phyloP scores from a whole-genome alignment of 2,888 invertebrate species.

The Tanytarsus gracilentus region DNA sequence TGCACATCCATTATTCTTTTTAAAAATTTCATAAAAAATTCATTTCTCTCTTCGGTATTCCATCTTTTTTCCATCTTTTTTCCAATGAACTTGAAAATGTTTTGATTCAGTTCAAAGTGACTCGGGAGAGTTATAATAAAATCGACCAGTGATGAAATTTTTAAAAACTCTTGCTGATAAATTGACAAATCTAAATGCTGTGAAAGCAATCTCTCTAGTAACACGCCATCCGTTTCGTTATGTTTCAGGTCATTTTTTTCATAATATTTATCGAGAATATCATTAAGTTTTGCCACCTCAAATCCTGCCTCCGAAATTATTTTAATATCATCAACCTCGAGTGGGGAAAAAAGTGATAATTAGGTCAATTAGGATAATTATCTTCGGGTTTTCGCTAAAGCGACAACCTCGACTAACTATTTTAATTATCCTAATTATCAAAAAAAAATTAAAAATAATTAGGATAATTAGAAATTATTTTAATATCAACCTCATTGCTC shows the following conservation, averaged over 20 bases:
- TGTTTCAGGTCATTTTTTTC: constrained; percentile 37
- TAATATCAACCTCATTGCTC: too few relatives aligned
- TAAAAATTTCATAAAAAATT: constrained; percentile 36
- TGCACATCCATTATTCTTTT: constrained; percentile 30
- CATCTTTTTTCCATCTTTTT: not conserved
- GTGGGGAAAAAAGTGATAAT: too few relatives aligned
- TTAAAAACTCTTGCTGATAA: constrained; percentile 37
- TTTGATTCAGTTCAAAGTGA: constrained; percentile 39
- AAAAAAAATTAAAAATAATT: too few relatives aligned
- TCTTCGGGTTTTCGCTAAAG: too few relatives aligned
- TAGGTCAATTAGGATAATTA: too few relatives aligned
- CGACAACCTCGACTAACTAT: too few relatives aligned
- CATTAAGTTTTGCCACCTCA: constrained; percentile 52
- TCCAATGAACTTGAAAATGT: constrained; percentile 38
- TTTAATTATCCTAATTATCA: too few relatives aligned
- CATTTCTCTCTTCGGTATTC: not conserved
- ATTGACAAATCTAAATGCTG: constrained; percentile 38
- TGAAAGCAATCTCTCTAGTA: constrained; percentile 35
- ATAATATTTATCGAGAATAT: constrained; percentile 52
- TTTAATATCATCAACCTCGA: constrained; percentile 41
- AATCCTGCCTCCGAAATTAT: constrained; percentile 51
- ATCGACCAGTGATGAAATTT: constrained; percentile 39
- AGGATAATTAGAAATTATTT: too few relatives aligned
- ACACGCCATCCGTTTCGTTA: constrained; percentile 34
- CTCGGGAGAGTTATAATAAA: constrained; percentile 39